A percentile compares a stretch with the other conserved stretches of the same genome.
Conservation (phyloP, 2,113 vertebrate genomes). For the Corythaixoides concolor region DNA sequence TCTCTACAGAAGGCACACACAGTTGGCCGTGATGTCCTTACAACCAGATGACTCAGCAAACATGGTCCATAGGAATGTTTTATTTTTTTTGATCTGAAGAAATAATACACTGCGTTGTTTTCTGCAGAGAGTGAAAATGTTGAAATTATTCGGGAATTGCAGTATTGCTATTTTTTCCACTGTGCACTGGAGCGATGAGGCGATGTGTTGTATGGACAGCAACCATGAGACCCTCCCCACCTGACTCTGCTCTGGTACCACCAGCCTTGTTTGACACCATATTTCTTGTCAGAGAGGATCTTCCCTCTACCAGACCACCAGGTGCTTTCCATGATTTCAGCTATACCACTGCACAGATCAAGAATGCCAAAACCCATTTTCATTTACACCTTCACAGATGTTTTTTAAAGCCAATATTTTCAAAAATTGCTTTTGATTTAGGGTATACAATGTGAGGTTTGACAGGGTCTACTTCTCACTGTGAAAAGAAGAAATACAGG, state of each 20-base stretch:
- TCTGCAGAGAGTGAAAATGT: neutral
- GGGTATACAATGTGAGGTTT: neutral
- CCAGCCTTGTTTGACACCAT: neutral
- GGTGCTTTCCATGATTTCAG: neutral
- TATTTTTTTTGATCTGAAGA: neutral
- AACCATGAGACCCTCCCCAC: neutral
- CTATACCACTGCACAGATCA: neutral
- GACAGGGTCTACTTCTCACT: neutral
- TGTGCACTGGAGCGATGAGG: neutral
- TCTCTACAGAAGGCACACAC: neutral
- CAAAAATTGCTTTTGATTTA: neutral
- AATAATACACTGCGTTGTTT: neutral
- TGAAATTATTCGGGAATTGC: neutral
- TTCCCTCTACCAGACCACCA: neutral
- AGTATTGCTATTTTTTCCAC: neutral
- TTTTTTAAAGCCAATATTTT: neutral
- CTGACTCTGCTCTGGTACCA: neutral
- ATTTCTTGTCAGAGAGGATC: fast-evolving
- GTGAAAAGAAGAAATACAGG: neutral
- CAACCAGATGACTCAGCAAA: neutral
- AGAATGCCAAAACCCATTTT: neutral
- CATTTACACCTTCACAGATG: neutral
- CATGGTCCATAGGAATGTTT: neutral
- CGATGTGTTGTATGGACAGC: neutral
- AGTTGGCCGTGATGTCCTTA: neutral